Base-by-base conservation (phyloP, 2,888 invertebrate species). In the Hyposoter dolosus region DNA sequence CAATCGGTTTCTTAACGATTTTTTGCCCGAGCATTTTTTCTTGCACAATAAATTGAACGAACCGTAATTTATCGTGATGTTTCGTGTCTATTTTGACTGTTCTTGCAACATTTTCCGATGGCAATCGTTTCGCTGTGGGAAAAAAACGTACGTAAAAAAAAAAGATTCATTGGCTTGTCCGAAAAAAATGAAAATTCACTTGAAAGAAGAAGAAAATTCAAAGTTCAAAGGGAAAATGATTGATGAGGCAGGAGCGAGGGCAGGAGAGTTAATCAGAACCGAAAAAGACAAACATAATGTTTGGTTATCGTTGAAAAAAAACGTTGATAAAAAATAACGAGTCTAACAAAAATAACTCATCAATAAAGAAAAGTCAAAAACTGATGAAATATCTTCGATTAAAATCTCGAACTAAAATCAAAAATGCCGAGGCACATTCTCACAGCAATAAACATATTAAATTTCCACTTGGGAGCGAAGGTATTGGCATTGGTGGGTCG, bases 371-470 rank as follows among this genome's bases (percentile, higher is more conserved):
- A 69, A 79, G 69, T 79, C 45, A 40, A 79, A 69, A 69, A 69
- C 45, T 50, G 10, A 9, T n/a, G 9, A 19, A 9, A 17, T 3
- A 28, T 53, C 74, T 53, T 68, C 85, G 92, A 92, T 92, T 90
- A 89, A 90, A 90, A 92, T 92, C 90, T 91, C 90, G 87, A 91
- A 90, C 83, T n/a, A n/a, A n/a, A n/a, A 66, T 45, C 89, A 85
- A 87, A 56, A 80, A 72, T 43, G n/a, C 32, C n/a, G 88, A 87
- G 90, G 85, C 88, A 91, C 89, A 91, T 93, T 93, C 93, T 93
- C 93, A 93, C 93, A 93, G 92, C 92, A 92, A 93, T 93, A 92
- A 93, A 93, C 92, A 92, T 92, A 91, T 92, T 92, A 92, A 91
- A 85, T 88, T 72, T 89, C 86, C 83, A 56, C 76, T 69, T 60